Evolutionary conservation across 2,888 invertebrate genomes (phyloP).

Genomic region (Chaetogeoica ovagalla): DNA sequence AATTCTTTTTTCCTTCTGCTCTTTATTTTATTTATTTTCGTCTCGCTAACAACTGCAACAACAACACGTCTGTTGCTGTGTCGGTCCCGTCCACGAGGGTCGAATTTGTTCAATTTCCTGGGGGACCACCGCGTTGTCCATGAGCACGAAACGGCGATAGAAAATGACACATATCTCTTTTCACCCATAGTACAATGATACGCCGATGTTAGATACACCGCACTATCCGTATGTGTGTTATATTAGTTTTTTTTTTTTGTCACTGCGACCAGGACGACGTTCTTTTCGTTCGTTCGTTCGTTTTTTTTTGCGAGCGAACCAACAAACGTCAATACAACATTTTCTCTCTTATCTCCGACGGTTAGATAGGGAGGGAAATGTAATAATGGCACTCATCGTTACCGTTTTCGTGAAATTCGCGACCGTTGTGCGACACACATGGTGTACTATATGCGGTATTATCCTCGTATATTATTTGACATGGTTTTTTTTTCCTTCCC

Average conservation of each 20-base stretch:
- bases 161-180: constrained; percentile 27
- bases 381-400: constrained; percentile 42
- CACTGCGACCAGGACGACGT: not conserved
- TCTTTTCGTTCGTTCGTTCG: too few species aligned
- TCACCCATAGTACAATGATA: constrained; percentile 6
- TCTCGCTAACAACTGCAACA: constrained; percentile 7
- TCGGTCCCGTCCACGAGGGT: constrained; percentile 18
- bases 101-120: constrained; percentile 42
- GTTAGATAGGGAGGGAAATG: constrained; percentile 7
- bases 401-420: constrained; percentile 32
- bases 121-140: not conserved
- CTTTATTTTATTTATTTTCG: not conserved
- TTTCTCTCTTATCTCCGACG: constrained; percentile 30
- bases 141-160: not conserved
- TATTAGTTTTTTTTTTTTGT: constrained; percentile 22
- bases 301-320: not conserved
- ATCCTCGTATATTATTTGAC: not conserved
- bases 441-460: constrained; percentile 8
- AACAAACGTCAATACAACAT: constrained; percentile 35
- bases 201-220: constrained; percentile 3
- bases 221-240: not conserved
- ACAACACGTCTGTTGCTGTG: constrained; percentile 7
- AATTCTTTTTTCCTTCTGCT: constrained; percentile 7
- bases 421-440: constrained; percentile 29
- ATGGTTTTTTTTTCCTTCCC: not conserved